These are phyloP conservation scores for Andrena bicolor DNA, from an alignment of 2,888 invertebrate species.

Conservation along the genomic window DNA sequence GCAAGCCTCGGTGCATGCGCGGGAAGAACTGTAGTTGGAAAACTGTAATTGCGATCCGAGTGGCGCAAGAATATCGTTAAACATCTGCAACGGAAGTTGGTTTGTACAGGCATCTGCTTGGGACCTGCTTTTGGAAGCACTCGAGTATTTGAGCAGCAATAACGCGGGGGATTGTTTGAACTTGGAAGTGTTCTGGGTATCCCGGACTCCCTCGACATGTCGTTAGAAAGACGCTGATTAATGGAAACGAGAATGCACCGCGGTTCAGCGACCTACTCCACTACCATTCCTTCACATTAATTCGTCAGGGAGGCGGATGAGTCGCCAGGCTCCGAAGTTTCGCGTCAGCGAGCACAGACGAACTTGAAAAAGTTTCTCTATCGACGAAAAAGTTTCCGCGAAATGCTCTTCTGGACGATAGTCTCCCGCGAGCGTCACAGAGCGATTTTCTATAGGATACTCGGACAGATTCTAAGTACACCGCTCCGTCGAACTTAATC, in stretches of 20 bases:
- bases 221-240: no score
- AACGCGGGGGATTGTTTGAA: no score
- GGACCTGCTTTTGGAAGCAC: no score
- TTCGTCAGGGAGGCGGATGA: not conserved
- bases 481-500: slow-evolving; percentile 18
- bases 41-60: slow-evolving; percentile 46
- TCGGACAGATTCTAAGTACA: not conserved
- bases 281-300: not conserved
- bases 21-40: slow-evolving; percentile 16
- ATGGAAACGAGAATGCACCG: no score
- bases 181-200: no score
- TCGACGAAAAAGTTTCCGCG: not conserved
- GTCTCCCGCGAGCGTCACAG: not conserved
- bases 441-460: not conserved
- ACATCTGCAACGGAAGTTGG: not conserved
- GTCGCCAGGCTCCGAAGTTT: not conserved
- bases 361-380: not conserved
- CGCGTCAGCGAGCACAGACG: not conserved
- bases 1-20: slow-evolving; percentile 10
- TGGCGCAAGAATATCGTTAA: not conserved
- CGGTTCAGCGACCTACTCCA: not conserved
- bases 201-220: no score
- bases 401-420: not conserved
- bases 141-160: no score
- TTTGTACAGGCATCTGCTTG: no score